Evolutionary conservation across 2,113 vertebrate genomes (phyloP).

Genomic region (Planiliza haematocheilus): DNA sequence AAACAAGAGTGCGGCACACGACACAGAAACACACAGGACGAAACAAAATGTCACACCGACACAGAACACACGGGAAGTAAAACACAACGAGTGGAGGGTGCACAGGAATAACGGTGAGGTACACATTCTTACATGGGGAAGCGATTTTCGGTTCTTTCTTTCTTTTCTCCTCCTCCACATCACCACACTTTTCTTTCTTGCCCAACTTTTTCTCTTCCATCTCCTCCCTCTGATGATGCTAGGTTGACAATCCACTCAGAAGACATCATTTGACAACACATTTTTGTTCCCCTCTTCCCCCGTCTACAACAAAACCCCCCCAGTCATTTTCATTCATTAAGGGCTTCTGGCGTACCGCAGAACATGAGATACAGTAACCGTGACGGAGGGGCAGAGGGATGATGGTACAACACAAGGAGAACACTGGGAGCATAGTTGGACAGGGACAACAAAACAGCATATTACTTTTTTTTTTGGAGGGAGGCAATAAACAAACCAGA

Average conservation of each 20-base stretch:
- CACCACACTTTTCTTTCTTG: constrained; percentile 75
- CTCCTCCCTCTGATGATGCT: constrained; percentile 74
- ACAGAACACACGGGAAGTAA: constrained; percentile 49
- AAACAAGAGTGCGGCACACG: constrained; percentile 49
- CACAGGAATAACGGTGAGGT: constrained; percentile 59
- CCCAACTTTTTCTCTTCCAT: constrained; percentile 76
- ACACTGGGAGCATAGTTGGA: constrained; percentile 58
- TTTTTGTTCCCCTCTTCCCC: constrained; percentile 13
- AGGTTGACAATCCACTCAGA: constrained; percentile 75
- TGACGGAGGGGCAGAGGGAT: constrained; percentile 1
- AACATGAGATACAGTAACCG: constrained; percentile 20
- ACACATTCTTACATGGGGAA: constrained; percentile 84
- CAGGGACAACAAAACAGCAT: constrained; percentile 39
- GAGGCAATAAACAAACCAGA: constrained; percentile 20
- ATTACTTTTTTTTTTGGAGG: neutral
- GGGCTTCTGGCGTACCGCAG: constrained; percentile 28
- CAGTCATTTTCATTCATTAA: constrained; percentile 27
- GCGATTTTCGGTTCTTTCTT: constrained; percentile 75
- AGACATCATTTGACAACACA: constrained; percentile 59
- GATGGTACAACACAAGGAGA: constrained; percentile 32
- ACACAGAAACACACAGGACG: constrained; percentile 55
- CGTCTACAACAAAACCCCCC: constrained; percentile 15
- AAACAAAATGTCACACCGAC: constrained; percentile 52
- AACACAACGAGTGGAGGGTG: constrained; percentile 47
- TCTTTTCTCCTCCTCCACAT: constrained; percentile 62